A percentile compares a stretch with the other conserved stretches of the same genome.
These are phyloP conservation scores for Macaca fascicularis DNA, from an alignment of 2,113 vertebrate genomes.

Conservation along the genomic window T2T-MFA8v1.1 NC_088377.1:103078001-103078500, in stretches of 20 bases:
- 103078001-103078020: constrained; percentile 92
- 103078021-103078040: constrained; percentile 84
- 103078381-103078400: constrained; percentile 36
- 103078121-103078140: constrained; percentile 66
- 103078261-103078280: constrained; percentile 64
- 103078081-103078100: constrained; percentile 72
- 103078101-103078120: constrained; percentile 56
- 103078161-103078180: constrained; percentile 55
- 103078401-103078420: constrained; percentile 46
- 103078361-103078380: constrained; percentile 58
- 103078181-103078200: constrained; percentile 75
- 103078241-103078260: constrained; percentile 67
- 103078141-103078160: constrained; percentile 59
- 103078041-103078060: constrained; percentile 85
- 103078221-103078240: constrained; percentile 72
- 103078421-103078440: constrained; percentile 50
- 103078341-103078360: constrained; percentile 70
- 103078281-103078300: constrained; percentile 73
- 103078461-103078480: constrained; percentile 61
- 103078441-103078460: constrained; percentile 37
- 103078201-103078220: constrained; percentile 74
- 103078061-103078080: constrained; percentile 87
- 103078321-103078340: constrained; percentile 49
- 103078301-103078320: constrained; percentile 65
- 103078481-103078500: constrained; percentile 45